These are phyloP conservation scores for Oceanodroma leucorhoa DNA, from an alignment of 2,797 vertebrate genomes.

Conservation along the genomic window DNA sequence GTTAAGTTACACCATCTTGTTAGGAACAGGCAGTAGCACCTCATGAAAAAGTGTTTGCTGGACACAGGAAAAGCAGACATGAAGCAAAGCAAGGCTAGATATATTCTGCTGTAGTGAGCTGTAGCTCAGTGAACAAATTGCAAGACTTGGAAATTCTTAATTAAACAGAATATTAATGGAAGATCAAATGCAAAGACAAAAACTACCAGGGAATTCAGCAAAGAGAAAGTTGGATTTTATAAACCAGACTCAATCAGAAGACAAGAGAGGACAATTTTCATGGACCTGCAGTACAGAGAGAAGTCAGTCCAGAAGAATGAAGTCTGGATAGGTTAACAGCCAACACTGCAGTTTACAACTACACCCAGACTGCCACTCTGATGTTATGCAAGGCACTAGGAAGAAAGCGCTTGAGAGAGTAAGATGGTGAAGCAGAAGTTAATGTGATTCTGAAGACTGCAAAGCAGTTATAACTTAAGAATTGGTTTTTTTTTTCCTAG, in stretches of 20 bases:
- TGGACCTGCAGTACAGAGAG: not conserved
- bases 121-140: not conserved
- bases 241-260: not conserved
- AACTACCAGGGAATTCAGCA: not conserved
- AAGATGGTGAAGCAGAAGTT: not conserved
- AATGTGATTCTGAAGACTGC: not conserved
- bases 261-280: not conserved
- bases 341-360: not conserved
- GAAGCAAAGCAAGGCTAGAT: not conserved
- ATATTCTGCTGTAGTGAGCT: not conserved
- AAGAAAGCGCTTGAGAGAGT: not conserved
- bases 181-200: not conserved
- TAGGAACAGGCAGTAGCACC: not conserved
- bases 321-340: not conserved
- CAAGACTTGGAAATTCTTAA: not conserved
- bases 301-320: not conserved
- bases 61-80: not conserved
- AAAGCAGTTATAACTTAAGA: not conserved
- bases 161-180: not conserved
- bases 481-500: not conserved
- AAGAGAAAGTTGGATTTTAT: not conserved
- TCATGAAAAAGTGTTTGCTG: not conserved
- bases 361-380: not conserved
- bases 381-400: not conserved
- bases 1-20: not conserved